Conservation (phyloP, 1,140 invertebrate genomes). For the Venustaconcha ellipsiformis region DNA sequence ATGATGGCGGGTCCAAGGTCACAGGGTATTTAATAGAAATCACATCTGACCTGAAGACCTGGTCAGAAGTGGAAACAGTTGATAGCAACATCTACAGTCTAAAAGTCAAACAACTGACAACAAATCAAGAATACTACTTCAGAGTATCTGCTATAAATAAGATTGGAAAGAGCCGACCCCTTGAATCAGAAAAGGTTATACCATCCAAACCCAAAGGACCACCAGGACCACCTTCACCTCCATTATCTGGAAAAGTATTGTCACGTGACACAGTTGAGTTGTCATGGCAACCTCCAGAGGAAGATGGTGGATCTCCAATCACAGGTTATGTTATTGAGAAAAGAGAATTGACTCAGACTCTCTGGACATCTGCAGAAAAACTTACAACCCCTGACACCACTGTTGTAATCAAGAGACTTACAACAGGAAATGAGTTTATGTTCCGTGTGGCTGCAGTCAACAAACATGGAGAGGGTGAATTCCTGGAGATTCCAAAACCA, state of each 20-base stretch:
- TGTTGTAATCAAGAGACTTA: constrained; percentile 88
- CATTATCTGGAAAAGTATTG: constrained; percentile 87
- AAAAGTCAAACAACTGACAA: constrained; percentile 74
- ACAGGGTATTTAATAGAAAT: constrained; percentile 97
- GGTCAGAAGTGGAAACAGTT: constrained; percentile 87
- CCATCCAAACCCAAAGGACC: constrained; percentile 80
- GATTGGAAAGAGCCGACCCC: constrained; percentile 87
- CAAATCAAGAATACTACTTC: constrained; percentile 71
- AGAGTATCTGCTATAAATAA: constrained; percentile 89
- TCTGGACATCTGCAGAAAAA: constrained; percentile 56
- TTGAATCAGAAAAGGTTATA: constrained; percentile 89
- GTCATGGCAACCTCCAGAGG: constrained; percentile 88
- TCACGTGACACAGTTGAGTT: constrained; percentile 83
- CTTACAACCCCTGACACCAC: constrained; percentile 58
- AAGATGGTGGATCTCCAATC: constrained; percentile 94
- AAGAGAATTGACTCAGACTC: constrained; percentile 70
- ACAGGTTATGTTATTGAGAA: constrained; percentile 94
- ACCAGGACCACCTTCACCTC: constrained; percentile 87
- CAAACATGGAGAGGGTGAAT: constrained; percentile 51
- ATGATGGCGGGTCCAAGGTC: constrained; percentile 90
- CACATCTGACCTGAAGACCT: constrained; percentile 87
- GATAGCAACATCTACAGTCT: constrained; percentile 66
- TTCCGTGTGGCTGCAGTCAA: constrained; percentile 78
- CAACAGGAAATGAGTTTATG: constrained; percentile 94
- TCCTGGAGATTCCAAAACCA: constrained; percentile 58